These are phyloP conservation scores for Colletes gigas DNA, from an alignment of 1,140 invertebrate genomes.

Conservation along the genomic window DNA sequence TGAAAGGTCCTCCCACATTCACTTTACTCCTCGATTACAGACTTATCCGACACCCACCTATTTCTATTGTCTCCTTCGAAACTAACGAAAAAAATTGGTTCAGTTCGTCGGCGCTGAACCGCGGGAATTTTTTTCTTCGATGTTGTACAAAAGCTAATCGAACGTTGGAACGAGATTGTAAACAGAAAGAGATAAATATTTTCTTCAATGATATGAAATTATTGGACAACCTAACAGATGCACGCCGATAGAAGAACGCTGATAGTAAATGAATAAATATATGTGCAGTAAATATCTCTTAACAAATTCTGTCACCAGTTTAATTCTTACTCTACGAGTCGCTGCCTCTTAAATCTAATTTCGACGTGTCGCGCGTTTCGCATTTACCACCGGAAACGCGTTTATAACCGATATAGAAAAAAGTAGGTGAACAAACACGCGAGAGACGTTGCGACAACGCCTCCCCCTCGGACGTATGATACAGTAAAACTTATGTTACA, in stretches of 20 bases:
- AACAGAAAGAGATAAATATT: too few relatives aligned
- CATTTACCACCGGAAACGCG: not conserved
- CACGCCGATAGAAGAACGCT: conserved; percentile 18
- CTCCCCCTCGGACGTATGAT: not conserved
- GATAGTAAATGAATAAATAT: conserved; percentile 34
- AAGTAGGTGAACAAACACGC: not conserved
- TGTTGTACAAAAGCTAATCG: too few relatives aligned
- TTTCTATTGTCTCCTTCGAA: too few relatives aligned
- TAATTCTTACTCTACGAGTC: not conserved
- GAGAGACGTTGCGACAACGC: not conserved
- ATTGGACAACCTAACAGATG: not conserved
- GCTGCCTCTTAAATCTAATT: not conserved
- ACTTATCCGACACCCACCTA: too few relatives aligned
- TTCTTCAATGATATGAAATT: too few relatives aligned
- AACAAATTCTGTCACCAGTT: conserved; percentile 24
- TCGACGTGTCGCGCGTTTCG: too few relatives aligned
- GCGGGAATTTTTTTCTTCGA: too few relatives aligned
- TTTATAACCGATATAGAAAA: not conserved
- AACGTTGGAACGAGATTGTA: too few relatives aligned
- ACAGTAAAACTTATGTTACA: conserved; percentile 26
- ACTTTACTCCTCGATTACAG: too few relatives aligned
- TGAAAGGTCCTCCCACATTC: too few relatives aligned
- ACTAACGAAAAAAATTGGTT: too few relatives aligned
- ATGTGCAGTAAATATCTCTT: conserved; percentile 34
- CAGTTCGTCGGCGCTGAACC: too few relatives aligned